A percentile compares a stretch with the other conserved stretches of the same genome.
phyloP scores from a whole-genome alignment of 2,113 vertebrate genomes.

The Morone chrysops region DNA sequence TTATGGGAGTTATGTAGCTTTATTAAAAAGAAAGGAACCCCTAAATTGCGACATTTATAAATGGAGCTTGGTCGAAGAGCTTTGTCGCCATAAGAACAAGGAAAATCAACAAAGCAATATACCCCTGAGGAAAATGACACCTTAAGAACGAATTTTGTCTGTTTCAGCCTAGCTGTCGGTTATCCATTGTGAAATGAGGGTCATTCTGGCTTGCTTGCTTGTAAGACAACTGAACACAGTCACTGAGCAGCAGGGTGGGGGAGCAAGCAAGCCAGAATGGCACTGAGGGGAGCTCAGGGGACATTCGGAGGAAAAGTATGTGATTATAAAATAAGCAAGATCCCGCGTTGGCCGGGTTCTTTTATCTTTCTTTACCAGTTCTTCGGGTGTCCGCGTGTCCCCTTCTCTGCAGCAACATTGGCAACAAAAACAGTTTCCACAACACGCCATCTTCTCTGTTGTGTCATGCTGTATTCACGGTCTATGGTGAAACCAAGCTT shows the following conservation, averaged over 20 bases:
- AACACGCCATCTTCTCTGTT: conserved; percentile 78
- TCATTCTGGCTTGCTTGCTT: not conserved
- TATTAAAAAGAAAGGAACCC: not conserved
- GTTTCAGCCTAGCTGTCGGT: accelerated
- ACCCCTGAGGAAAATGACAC: not conserved
- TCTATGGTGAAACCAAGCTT: not conserved
- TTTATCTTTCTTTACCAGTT: conserved; percentile 61
- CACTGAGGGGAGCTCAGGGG: not conserved
- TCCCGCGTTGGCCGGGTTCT: accelerated
- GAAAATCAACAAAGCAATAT: not conserved
- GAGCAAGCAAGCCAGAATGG: conserved; percentile 8
- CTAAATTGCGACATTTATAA: not conserved
- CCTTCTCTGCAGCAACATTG: conserved; percentile 73
- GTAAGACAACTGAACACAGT: not conserved
- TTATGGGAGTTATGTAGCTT: not conserved
- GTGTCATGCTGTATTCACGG: conserved; percentile 54
- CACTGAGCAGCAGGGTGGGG: conserved; percentile 23
- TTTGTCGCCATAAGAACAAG: not conserved
- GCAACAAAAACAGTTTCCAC: conserved; percentile 73
- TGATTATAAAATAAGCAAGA: not conserved
- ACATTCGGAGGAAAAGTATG: no score
- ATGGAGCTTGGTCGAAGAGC: not conserved
- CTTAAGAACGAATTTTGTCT: not conserved
- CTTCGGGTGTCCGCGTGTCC: conserved; percentile 75
- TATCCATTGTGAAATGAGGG: not conserved